Evolutionary conservation across 2,113 vertebrate genomes (phyloP), one percentile per base, ranked within the genome.

Genomic region (Chelonoidis abingdonii): DNA sequence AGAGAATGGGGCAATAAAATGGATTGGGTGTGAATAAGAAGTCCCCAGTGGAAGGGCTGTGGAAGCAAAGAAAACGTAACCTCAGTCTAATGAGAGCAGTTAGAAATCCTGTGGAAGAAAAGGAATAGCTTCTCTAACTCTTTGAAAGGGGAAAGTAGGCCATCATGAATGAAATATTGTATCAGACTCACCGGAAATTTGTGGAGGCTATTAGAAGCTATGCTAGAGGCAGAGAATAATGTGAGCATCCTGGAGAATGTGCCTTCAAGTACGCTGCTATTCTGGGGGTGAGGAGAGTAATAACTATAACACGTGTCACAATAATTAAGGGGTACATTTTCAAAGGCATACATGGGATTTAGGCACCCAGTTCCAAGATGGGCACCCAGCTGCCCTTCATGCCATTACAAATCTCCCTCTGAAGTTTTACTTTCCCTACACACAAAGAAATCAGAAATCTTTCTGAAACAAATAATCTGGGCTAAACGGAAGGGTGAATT

Each of bases 381-480:
- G 69, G 38, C 24, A 84, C 47, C 8, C 56, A 69, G 31, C 80
- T 92, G 53, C 38, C 35, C 19, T 76, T 83, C 22, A 53, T 90
- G 59, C 59, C 14, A 1, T 2, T 80, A 52, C 44, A 91, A 81
- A 69, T 88, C 21, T 59, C 53, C 84, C 88, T 90, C 83, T 57
- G 13, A 49, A 62, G 47, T 22, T 10, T 91, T 81, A 87, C 22
- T 57, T 91, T 94, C 93, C 47, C 79, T 87, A 89, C 79, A 91
- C 80, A 92, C 91, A 86, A 96, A 35, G 35, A 91, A 96, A 95
- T 95, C 80, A 85, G 5, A 22, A 41, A 80, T 56, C 91, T 83
- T 92, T 97, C 85, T 89, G 50, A 93, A 89, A 50, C 29, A 41
- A 86, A 69, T 80, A 38, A 89, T 2, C 88, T 87, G 65, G 56